phyloP scores from a whole-genome alignment of 2,888 invertebrate genomes.

The Anthophora plumipes region DNA sequence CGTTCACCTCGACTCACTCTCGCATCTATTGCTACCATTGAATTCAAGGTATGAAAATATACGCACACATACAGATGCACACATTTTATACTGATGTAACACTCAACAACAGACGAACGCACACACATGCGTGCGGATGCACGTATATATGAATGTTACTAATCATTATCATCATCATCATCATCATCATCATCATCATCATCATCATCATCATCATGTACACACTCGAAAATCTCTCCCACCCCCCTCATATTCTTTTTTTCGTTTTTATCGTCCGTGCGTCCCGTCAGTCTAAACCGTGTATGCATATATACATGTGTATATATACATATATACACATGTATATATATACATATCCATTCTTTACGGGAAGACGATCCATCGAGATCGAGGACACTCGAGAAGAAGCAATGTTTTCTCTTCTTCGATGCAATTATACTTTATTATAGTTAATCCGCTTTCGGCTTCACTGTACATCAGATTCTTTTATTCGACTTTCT shows the following conservation, averaged over 20 bases:
- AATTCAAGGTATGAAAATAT: slow-evolving; percentile 22
- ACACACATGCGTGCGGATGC: slow-evolving; percentile 33
- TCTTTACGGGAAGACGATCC: slow-evolving; percentile 71
- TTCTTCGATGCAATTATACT: slow-evolving; percentile 58
- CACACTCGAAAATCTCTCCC: slow-evolving; percentile 28
- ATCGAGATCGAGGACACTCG: slow-evolving; percentile 76
- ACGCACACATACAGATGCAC: slow-evolving; percentile 23
- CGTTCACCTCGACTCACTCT: slow-evolving; percentile 45
- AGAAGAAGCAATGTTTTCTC: slow-evolving; percentile 71
- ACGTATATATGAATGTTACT: slow-evolving; percentile 42
- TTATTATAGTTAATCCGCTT: slow-evolving; percentile 57
- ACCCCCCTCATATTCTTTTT: slow-evolving; percentile 3
- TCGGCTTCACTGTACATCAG: slow-evolving; percentile 62
- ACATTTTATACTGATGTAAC: background rate
- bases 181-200: no score
- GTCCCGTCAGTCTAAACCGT: slow-evolving; percentile 66
- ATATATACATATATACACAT: slow-evolving; percentile 32
- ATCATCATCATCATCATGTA: slow-evolving; percentile 33
- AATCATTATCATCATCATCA: slow-evolving; percentile 34
- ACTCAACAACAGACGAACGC: slow-evolving; percentile 32
- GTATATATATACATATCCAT: slow-evolving; percentile 45
- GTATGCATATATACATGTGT: slow-evolving; percentile 15
- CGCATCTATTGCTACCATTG: slow-evolving; percentile 22
- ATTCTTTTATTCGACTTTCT: slow-evolving; percentile 63
- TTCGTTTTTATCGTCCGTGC: slow-evolving; percentile 50